Evolutionary conservation across 92 coral and sea anemone genomes (phyloP).

Genomic region (Porites rus): DNA sequence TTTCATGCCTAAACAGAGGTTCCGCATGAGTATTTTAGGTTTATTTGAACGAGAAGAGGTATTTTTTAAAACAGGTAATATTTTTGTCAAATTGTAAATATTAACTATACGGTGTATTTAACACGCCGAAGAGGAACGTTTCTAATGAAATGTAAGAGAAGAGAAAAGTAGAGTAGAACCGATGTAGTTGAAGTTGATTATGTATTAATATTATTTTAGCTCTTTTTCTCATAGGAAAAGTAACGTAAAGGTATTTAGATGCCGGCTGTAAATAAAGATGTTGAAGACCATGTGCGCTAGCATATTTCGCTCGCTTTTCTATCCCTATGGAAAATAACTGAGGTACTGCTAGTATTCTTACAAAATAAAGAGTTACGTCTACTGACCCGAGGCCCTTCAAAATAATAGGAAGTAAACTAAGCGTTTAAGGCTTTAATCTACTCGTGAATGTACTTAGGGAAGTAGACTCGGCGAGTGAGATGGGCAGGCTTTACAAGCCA

Average conservation of each 20-base stretch:
- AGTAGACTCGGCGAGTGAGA: too few species aligned
- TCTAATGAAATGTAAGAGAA: not conserved
- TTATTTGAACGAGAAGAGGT: not conserved
- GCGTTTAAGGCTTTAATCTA: too few species aligned
- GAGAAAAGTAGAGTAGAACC: not conserved
- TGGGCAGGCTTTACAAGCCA: too few species aligned
- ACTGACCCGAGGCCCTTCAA: too few species aligned
- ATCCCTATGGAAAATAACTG: too few species aligned
- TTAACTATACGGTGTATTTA: slow-evolving; percentile 2
- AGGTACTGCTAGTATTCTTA: too few species aligned
- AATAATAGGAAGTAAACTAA: too few species aligned
- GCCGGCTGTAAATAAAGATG: slow-evolving; percentile 36
- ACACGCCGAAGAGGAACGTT: not conserved
- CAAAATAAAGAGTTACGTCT: too few species aligned
- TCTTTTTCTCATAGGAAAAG: slow-evolving; percentile 2
- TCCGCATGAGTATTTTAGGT: not conserved
- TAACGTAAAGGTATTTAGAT: slow-evolving; percentile 33
- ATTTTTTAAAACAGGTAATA: slow-evolving; percentile 14
- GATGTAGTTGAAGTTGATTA: slow-evolving; percentile 29
- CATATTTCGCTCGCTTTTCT: too few species aligned
- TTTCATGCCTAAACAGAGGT: not conserved
- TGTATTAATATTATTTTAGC: slow-evolving; percentile 27
- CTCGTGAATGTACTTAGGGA: too few species aligned
- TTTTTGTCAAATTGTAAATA: slow-evolving; percentile 41
- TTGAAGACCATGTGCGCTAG: not conserved